These are phyloP conservation scores for Protodeltote pygarga DNA, from an alignment of 2,888 invertebrate species.

Conservation along the genomic window DNA sequence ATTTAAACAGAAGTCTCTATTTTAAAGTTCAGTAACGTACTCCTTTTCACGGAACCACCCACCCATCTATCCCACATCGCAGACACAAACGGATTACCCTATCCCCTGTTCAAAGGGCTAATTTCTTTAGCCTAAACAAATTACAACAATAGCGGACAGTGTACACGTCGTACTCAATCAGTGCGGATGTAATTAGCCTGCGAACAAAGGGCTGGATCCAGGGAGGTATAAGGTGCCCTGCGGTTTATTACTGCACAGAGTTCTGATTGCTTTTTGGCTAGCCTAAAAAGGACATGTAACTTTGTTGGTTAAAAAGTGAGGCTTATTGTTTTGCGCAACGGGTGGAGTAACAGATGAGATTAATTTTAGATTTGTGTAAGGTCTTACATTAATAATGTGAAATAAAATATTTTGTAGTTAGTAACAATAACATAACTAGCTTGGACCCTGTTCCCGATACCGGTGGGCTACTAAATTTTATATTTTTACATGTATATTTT, in stretches of 20 bases:
- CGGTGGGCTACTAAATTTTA: too few relatives aligned
- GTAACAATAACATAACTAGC: too few relatives aligned
- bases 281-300: background rate
- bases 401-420: too few relatives aligned
- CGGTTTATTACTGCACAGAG: conserved; percentile 24
- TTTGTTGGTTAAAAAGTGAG: conserved; percentile 3
- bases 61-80: background rate
- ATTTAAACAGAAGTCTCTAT: too few relatives aligned
- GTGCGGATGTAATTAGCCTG: conserved; percentile 37
- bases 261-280: conserved; percentile 34
- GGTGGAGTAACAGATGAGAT: background rate
- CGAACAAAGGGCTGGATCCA: conserved; percentile 35
- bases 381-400: background rate
- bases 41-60: too few relatives aligned
- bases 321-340: background rate
- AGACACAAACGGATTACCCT: conserved; percentile 6
- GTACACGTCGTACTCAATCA: conserved; percentile 45
- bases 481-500: too few relatives aligned
- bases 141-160: conserved; percentile 27
- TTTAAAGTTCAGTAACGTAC: too few relatives aligned
- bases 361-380: background rate
- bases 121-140: conserved; percentile 42
- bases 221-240: conserved; percentile 16
- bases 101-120: conserved; percentile 23
- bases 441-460: too few relatives aligned